A percentile compares a stretch with the other conserved stretches of the same genome.
phyloP scores from a whole-genome alignment of 1,140 invertebrate species.

The Ceratina calcarata region DNA sequence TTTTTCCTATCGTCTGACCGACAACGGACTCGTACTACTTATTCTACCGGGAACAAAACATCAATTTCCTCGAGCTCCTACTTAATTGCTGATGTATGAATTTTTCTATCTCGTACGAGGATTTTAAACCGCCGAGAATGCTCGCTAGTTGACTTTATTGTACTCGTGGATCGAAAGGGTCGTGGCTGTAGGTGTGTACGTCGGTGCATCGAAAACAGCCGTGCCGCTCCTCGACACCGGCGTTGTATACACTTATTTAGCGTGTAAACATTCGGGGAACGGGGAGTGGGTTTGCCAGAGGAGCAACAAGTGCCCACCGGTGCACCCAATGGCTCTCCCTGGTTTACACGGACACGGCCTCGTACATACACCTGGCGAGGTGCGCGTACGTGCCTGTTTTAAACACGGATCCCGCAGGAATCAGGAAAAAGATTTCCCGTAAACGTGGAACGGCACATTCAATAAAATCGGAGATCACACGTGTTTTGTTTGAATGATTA shows the following conservation, averaged over 20 bases:
- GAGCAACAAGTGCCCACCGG: conserved; percentile 72
- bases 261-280: conserved; percentile 68
- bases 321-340: conserved; percentile 47
- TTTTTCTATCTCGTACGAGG: neutral
- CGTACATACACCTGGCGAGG: conserved; percentile 18
- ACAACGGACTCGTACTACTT: too few species aligned
- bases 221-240: conserved; percentile 38
- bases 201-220: conserved; percentile 42
- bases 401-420: neutral
- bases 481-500: too few species aligned
- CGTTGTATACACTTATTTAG: conserved; percentile 70
- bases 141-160: too few species aligned
- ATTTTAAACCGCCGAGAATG: too few species aligned
- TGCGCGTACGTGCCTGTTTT: neutral
- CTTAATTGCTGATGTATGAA: too few species aligned
- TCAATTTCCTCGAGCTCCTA: too few species aligned
- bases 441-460: too few species aligned
- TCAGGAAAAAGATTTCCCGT: too few species aligned
- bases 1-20: too few species aligned
- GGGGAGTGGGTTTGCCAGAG: conserved; percentile 54
- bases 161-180: conserved; percentile 5
- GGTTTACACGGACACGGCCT: conserved; percentile 47
- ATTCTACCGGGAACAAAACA: too few species aligned
- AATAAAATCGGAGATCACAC: too few species aligned
- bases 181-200: neutral